Conservation (phyloP, 1,140 invertebrate species). For the Diplogasteroides magnus region DNA sequence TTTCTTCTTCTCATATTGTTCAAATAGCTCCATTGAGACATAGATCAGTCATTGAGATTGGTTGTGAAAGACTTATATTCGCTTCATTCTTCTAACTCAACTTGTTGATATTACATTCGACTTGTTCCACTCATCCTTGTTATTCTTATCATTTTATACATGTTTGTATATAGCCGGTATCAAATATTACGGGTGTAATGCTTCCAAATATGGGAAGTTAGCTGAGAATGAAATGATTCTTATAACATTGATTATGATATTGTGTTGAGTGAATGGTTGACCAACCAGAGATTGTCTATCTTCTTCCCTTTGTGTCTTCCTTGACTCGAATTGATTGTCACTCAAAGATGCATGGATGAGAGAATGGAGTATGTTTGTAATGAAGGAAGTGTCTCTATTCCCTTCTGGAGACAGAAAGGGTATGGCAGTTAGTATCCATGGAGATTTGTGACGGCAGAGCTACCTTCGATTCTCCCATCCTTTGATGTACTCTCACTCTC, state of each 20-base stretch:
- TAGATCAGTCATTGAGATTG: constrained; percentile 25
- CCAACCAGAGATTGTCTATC: not conserved
- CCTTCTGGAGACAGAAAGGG: not conserved
- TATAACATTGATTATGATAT: constrained; percentile 1
- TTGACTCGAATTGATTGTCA: not conserved
- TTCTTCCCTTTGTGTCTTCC: constrained; percentile 1
- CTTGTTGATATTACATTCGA: too few species aligned
- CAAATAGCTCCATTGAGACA: constrained; percentile 15
- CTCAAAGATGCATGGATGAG: too few species aligned
- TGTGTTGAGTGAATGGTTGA: not conserved
- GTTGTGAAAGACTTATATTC: constrained; percentile 26
- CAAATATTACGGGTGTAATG: too few species aligned
- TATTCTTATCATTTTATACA: too few species aligned
- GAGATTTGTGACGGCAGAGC: not conserved
- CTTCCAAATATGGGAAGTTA: too few species aligned
- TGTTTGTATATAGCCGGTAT: too few species aligned
- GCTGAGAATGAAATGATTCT: too few species aligned
- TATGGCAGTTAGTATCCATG: not conserved
- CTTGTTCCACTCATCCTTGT: too few species aligned
- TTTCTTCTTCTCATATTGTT: too few species aligned
- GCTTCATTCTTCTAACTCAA: constrained; percentile 28
- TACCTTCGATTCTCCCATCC: not conserved
- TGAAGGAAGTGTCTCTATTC: not conserved
- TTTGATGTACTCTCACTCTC: not conserved
- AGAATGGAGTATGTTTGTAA: too few species aligned